These are phyloP conservation scores for Craterocephalus amniculus DNA, from an alignment of 2,797 vertebrate genomes.

Conservation along the genomic window DNA sequence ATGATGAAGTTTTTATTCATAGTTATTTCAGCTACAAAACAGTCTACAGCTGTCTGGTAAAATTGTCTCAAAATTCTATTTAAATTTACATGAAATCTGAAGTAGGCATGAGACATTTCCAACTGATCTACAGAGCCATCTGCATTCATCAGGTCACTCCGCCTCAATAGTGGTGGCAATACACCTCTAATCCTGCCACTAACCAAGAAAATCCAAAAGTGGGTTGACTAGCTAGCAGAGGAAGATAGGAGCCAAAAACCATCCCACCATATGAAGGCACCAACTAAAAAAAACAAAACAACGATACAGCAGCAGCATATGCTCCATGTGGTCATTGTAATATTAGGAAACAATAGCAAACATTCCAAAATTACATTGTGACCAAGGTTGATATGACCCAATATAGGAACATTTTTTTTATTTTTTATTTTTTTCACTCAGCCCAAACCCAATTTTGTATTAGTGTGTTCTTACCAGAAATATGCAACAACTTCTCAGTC, in stretches of 20 bases:
- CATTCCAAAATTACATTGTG: no score
- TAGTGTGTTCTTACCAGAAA: constrained; percentile 36
- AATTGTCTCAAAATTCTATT: not conserved
- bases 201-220: not conserved
- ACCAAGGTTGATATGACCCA: no score
- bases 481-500: constrained; percentile 48
- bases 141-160: not conserved
- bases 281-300: not conserved
- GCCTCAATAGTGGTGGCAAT: not conserved
- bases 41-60: not conserved
- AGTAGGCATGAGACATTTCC: not conserved
- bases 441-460: constrained; percentile 34
- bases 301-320: no score
- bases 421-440: not conserved
- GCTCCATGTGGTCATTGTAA: no score
- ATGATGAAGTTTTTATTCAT: constrained; percentile 3
- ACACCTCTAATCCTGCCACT: not conserved
- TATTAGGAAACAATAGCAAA: no score
- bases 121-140: not conserved
- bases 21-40: constrained; percentile 1
- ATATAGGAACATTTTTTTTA: no score
- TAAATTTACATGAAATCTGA: not conserved
- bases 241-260: no score
- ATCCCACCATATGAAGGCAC: not conserved
- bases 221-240: no score